Evolutionary conservation across 2,113 vertebrate genomes (phyloP).

Genomic region (Lycaon pictus): DNA sequence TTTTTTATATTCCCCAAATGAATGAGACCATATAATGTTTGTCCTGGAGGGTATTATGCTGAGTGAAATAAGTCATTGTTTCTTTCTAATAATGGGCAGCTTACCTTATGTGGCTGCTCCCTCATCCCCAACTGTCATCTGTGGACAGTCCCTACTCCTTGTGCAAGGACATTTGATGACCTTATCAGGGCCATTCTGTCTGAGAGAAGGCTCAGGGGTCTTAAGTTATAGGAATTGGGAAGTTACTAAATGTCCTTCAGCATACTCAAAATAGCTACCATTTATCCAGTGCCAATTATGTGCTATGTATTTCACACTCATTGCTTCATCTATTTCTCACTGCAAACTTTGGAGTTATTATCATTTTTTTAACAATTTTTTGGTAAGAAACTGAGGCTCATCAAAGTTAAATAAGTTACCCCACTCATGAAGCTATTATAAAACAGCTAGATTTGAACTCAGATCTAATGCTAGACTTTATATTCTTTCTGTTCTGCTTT

Average conservation of each 20-base stretch:
- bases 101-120: not conserved
- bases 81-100: not conserved
- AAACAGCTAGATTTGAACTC: slow-evolving; percentile 23
- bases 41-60: too few species aligned
- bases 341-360: not conserved
- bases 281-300: not conserved
- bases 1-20: too few species aligned
- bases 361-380: not conserved
- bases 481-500: not conserved
- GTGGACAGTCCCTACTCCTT: not conserved
- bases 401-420: not conserved
- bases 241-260: not conserved
- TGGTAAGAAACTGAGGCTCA: not conserved
- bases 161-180: not conserved
- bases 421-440: not conserved
- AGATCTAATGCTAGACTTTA: not conserved
- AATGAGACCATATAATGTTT: too few species aligned
- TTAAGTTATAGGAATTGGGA: not conserved
- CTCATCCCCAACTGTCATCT: not conserved
- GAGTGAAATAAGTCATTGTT: not conserved
- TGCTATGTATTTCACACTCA: not conserved
- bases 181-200: not conserved
- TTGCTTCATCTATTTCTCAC: not conserved
- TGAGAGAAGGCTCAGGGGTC: not conserved
- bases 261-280: not conserved